Evolutionary conservation across 2,797 vertebrate genomes (phyloP).

Genomic region (Pseudochaenichthys georgianus): DNA sequence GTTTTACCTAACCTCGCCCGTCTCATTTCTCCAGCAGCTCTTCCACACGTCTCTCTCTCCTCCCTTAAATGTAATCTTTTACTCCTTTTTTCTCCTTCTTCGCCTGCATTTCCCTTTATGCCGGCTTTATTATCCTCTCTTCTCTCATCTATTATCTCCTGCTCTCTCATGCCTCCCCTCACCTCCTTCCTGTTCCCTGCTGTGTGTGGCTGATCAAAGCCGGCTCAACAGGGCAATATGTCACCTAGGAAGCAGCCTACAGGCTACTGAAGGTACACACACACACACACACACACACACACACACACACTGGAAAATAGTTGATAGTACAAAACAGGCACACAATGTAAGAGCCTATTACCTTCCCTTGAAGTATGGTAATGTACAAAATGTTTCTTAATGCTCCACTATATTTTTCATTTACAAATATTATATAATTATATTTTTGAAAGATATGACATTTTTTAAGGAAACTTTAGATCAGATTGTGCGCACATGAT

Average conservation of each 20-base stretch:
- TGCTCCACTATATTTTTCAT: not conserved
- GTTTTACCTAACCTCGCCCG: constrained; percentile 5
- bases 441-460: too few species aligned
- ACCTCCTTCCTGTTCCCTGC: constrained; percentile 50
- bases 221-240: constrained; percentile 60
- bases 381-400: too few species aligned
- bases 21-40: constrained; percentile 14
- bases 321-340: constrained; percentile 17
- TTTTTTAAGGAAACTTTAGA: too few species aligned
- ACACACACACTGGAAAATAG: constrained; percentile 15
- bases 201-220: constrained; percentile 68
- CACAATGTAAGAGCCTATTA: constrained; percentile 10
- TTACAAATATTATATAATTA: too few species aligned
- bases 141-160: constrained; percentile 39
- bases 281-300: constrained; percentile 13
- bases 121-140: constrained; percentile 27
- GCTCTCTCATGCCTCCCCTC: constrained; percentile 38
- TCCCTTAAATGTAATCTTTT: constrained; percentile 19
- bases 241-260: constrained; percentile 62
- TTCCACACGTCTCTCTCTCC: not conserved
- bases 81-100: constrained; percentile 1
- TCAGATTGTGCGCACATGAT: too few species aligned
- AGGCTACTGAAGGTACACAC: constrained; percentile 32
- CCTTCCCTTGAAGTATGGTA: not conserved
- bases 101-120: constrained; percentile 6